Evolutionary conservation across 2,888 invertebrate genomes (phyloP), one percentile per base, ranked within the genome.

Genomic region (Papilio elwesi): DNA sequence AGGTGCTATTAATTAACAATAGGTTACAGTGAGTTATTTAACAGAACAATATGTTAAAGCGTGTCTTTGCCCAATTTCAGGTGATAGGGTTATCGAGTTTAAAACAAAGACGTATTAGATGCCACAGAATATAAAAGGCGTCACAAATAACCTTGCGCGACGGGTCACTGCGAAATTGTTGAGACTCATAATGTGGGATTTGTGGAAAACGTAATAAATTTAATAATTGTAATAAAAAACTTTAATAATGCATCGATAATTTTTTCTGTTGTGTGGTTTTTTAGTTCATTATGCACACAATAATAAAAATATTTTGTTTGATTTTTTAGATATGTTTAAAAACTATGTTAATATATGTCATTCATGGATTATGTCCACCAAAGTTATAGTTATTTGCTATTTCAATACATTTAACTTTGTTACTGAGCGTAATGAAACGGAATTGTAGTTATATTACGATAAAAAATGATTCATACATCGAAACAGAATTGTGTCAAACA

Each of bases 71-170:
- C 68, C 55, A 59, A 49, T 69, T 64, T 36, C 57, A 65, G 69
- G 69, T 69, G 69, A 68, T 26, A 65, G 73, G 73, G 73, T 73
- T 73, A 73, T 73, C 73, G 1, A 12, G 7, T 16, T 6, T 47
- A 26, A 51, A 73, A 73, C 73, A 73, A 59, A 59, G 69, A 73
- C 36, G 52, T 69, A 73, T 73, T 53, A 47, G 13, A 65, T n/a
- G 10, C 43, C 9, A 53, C 16, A 70, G 47, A 57, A 70, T 53
- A 62, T 38, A 48, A 68, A 6, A 15, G 38, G 53, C 53, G 52
- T 52, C 38, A 49, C 16, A 57, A 15, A 53, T 63, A 63, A 63
- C 62, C 63, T 70, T 62, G 49, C 48, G 13, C 55, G 13, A 57
- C 47, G 55, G 48, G 68, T 49, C 48, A 36, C 15, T 57, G 57